Percentiles rank a stretch among this genome's conserved stretches.
phyloP scores from a whole-genome alignment of 2,113 vertebrate species.

The Phalacrocorax pelagicus region DNA sequence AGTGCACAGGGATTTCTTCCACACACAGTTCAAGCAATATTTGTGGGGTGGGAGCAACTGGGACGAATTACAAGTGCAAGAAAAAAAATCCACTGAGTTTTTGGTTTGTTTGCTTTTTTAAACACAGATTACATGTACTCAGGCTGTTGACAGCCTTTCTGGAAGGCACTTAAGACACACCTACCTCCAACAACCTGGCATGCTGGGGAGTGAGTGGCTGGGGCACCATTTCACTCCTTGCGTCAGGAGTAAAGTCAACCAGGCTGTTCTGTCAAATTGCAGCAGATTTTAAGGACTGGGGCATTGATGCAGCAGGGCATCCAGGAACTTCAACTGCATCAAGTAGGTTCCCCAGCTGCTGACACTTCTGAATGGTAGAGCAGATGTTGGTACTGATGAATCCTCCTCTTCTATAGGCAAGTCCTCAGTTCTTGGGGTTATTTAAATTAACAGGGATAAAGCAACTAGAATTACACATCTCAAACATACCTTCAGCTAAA shows the following conservation, averaged over 20 bases:
- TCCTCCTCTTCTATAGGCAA: accelerated
- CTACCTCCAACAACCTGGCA: neutral
- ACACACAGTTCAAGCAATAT: neutral
- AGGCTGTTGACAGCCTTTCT: neutral
- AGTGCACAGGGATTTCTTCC: neutral
- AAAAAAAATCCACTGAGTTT: neutral
- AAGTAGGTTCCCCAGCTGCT: neutral
- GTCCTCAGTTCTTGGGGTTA: neutral
- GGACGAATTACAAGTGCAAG: neutral
- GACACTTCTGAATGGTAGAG: neutral
- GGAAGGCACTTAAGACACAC: neutral
- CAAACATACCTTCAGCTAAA: neutral
- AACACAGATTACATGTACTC: neutral
- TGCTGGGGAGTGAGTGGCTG: neutral
- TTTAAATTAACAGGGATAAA: neutral
- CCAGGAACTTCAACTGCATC: neutral
- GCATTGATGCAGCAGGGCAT: neutral
- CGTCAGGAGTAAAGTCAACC: neutral
- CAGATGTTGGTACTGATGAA: neutral
- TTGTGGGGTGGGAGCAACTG: accelerated
- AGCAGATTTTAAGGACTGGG: neutral
- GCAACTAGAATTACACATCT: neutral
- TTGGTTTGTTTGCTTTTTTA: neutral
- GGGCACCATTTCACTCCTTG: neutral
- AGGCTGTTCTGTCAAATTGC: neutral